phyloP scores from a whole-genome alignment of 2,797 vertebrate species.

The Sebastolobus altivelis region DNA sequence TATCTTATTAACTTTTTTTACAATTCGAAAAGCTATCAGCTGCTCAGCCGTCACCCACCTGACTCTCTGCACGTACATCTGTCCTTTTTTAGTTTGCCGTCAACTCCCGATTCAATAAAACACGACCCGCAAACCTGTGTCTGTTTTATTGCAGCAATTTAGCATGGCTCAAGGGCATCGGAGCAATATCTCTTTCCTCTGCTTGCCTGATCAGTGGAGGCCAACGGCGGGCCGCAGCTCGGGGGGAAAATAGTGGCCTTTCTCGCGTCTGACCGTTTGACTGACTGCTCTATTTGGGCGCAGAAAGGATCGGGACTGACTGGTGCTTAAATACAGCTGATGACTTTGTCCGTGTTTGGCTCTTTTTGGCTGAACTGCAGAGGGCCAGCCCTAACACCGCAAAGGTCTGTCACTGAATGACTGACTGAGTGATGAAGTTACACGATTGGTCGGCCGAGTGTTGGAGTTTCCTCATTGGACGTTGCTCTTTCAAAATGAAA shows the following conservation, averaged over 20 bases:
- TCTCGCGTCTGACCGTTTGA: slow-evolving; percentile 53
- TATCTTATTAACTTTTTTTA: slow-evolving; percentile 58
- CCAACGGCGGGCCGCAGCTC: not conserved
- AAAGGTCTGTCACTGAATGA: too few species aligned
- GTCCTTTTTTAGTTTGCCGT: slow-evolving; percentile 52
- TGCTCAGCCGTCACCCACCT: slow-evolving; percentile 12
- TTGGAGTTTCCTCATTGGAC: too few species aligned
- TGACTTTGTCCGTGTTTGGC: slow-evolving; percentile 42
- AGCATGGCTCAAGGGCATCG: slow-evolving; percentile 81
- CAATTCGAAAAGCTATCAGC: slow-evolving; percentile 36
- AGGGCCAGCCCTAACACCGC: too few species aligned
- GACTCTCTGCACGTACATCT: slow-evolving; percentile 8
- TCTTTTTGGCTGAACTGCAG: not conserved
- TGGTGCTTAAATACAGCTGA: slow-evolving; percentile 51
- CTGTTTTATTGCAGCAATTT: slow-evolving; percentile 82
- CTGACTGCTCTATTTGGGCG: slow-evolving; percentile 74
- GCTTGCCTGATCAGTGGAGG: slow-evolving; percentile 35
- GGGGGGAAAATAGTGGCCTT: slow-evolving; percentile 25
- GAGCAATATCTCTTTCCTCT: slow-evolving; percentile 66
- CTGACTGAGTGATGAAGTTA: too few species aligned
- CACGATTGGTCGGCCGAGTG: too few species aligned
- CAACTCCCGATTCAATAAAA: slow-evolving; percentile 72
- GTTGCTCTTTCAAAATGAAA: too few species aligned
- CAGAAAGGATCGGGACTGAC: slow-evolving; percentile 49
- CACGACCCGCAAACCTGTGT: slow-evolving; percentile 73